These are phyloP conservation scores for Drosophila siamana DNA, from an alignment of 2,888 invertebrate species.

Conservation along the genomic window DNA sequence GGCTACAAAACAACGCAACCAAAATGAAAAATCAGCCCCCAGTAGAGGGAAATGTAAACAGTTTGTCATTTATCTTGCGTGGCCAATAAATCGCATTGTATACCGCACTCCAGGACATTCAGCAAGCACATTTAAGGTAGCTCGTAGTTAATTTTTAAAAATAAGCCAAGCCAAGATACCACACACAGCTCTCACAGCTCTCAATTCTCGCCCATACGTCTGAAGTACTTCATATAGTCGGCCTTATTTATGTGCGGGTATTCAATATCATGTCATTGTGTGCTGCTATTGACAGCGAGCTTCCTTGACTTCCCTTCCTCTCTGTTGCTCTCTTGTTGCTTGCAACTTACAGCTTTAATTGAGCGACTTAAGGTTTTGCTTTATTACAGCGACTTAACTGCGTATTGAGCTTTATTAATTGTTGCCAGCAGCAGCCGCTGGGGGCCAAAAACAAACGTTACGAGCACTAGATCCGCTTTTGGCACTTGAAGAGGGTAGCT, in stretches of 20 bases:
- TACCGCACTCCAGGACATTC: too few relatives aligned
- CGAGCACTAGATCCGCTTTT: slow-evolving; percentile 5
- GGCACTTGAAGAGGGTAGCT: slow-evolving; percentile 49
- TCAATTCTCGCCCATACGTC: slow-evolving; percentile 13
- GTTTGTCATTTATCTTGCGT: slow-evolving; percentile 79
- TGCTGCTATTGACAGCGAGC: slow-evolving; percentile 53
- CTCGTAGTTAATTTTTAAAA: slow-evolving; percentile 75
- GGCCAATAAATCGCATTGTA: slow-evolving; percentile 78
- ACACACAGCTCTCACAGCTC: slow-evolving; percentile 32
- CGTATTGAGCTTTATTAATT: slow-evolving; percentile 76
- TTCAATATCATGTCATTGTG: slow-evolving; percentile 56
- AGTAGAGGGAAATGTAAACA: slow-evolving; percentile 74
- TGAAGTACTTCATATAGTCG: slow-evolving; percentile 30
- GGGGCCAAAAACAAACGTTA: too few relatives aligned
- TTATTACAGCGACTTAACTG: slow-evolving; percentile 68
- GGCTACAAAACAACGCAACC: too few relatives aligned
- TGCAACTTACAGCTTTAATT: slow-evolving; percentile 70
- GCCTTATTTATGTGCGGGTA: slow-evolving; percentile 40
- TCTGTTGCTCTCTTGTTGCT: too few relatives aligned
- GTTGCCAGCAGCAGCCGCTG: slow-evolving; percentile 44
- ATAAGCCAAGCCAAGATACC: slow-evolving; percentile 56
- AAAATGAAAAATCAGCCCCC: slow-evolving; percentile 2
- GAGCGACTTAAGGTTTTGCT: slow-evolving; percentile 73
- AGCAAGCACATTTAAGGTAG: slow-evolving; percentile 53
- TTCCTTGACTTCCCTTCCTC: too few relatives aligned